Base-by-base conservation (phyloP, 1,140 invertebrate species). In the Nomia melanderi region DNA sequence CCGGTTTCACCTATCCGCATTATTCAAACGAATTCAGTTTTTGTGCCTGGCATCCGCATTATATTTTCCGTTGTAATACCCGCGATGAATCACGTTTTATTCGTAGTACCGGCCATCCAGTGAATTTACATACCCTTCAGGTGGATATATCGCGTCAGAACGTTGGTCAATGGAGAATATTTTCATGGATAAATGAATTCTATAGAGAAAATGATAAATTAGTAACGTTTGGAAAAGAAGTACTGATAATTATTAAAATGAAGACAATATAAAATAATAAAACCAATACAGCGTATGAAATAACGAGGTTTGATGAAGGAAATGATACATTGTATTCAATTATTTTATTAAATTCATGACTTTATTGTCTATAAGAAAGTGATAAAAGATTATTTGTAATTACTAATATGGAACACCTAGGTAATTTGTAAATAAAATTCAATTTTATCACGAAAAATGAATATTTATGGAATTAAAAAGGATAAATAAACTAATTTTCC, bases 21-120 rank as follows among this genome's bases (percentile, higher is more conserved):
- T 47, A 47, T 47, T 47, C 44, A 47, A 47, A 47, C 50, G 50
- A 53, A 53, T 53, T 25, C 50, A 25, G 50, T 9, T 53, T 53
- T 53, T 25, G 1, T n/a, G 25, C 8, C 8, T 8, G 1, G 7
- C 23, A 25, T 27, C 53, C 14, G 6, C 23, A 12, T 54, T 54
- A 25, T 27, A 54, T 27, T 54, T 25, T 54, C 53, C 53, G 27
- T 54, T 25, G 53, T 54, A 27, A 54, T 27, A 25, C 23, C 53
- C 1, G 14, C 23, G 2, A 54, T 54, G 23, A 54, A 25, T 27
- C 53, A 54, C n/a, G n/a, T 54, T 27, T 54, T 54, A 12, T 27
- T 25, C 25, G 23, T 27, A 27, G 3, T 27, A 4, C 8, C 23
- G 4, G 53, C 27, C 9, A 27, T 54, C 53, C 53, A 27, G 11